phyloP scores from a whole-genome alignment of 2,888 invertebrate species.

The Acleris cristana region DNA sequence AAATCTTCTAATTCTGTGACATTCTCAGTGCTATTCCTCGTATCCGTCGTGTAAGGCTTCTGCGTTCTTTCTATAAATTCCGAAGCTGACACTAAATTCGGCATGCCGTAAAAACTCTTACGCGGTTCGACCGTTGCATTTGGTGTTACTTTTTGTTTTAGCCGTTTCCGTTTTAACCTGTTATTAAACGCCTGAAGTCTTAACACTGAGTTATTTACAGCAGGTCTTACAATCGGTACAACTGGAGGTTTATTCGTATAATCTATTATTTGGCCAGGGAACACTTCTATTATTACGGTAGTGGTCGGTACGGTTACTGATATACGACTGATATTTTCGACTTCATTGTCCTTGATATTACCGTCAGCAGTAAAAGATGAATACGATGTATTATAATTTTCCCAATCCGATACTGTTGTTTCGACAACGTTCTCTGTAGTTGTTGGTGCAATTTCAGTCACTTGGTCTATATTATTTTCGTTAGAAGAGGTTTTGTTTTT shows the following conservation, averaged over 20 bases:
- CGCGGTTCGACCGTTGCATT: slow-evolving; percentile 63
- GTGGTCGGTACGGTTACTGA: slow-evolving; percentile 45
- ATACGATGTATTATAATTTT: slow-evolving; percentile 7
- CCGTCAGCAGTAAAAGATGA: neutral
- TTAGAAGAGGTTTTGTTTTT: slow-evolving; percentile 49
- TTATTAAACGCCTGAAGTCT: slow-evolving; percentile 67
- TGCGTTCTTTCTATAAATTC: slow-evolving; percentile 70
- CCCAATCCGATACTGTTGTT: slow-evolving; percentile 14
- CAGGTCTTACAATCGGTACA: slow-evolving; percentile 49
- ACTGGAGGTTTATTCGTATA: slow-evolving; percentile 52
- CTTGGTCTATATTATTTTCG: slow-evolving; percentile 43
- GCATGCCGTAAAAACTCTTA: slow-evolving; percentile 64
- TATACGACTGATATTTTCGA: slow-evolving; percentile 39
- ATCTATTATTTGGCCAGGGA: slow-evolving; percentile 46
- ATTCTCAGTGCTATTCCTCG: slow-evolving; percentile 63
- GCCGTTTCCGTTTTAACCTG: slow-evolving; percentile 67
- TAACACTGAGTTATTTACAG: slow-evolving; percentile 56
- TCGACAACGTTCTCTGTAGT: slow-evolving; percentile 17
- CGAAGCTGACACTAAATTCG: slow-evolving; percentile 70
- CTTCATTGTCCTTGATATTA: slow-evolving; percentile 38
- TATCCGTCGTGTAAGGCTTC: slow-evolving; percentile 50
- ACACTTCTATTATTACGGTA: slow-evolving; percentile 45
- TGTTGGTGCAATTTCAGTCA: slow-evolving; percentile 48
- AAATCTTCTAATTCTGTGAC: slow-evolving; percentile 57
- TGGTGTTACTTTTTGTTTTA: slow-evolving; percentile 64